Evolutionary conservation across 1,140 invertebrate genomes (phyloP), one percentile per base, ranked within the genome.

Genomic region (Linepithema humile): DNA sequence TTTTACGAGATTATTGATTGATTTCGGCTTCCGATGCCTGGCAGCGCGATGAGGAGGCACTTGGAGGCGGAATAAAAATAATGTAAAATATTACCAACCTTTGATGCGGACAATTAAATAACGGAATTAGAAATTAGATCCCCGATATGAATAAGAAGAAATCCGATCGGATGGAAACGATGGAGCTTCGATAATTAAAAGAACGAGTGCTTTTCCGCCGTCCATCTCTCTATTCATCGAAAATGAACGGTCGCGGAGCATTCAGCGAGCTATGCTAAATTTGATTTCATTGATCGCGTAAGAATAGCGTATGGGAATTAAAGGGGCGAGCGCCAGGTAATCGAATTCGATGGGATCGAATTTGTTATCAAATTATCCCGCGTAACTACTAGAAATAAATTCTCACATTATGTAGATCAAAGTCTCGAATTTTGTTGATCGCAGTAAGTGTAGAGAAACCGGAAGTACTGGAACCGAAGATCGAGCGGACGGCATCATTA

Each of bases 391-490:
- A 10, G 2, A 57, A 20, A 23, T 23, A 55, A 23, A 23, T 57
- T 26, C 29, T 26, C 6, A 29, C 10, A 59, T 26, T 3, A 15
- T 5, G 26, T 1, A 6, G 29, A 17, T 26, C 10, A 12, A 26
- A 17, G 29, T 15, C 17, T 29, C n/a, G 17, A 20, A 65, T 50
- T 29, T 55, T 29, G n/a, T 23, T 50, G 20, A 12, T 64, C 64
- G 15, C 6, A 23, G 32, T 64, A 94, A 91, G 85, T 80, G 40
- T 88, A 82, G 87, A 88, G 43, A 87, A 89, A 82, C 73, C 83
- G 75, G 89, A 83, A 57, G 62, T 55, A 45, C 77, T 57, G 40
- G 80, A 35, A 73, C 15, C 35, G 70, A 59, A 26, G 23, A 9
- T 43, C 70, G 86, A 84, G 57, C 90, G 82, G 57, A 88, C 35